Base-by-base conservation (phyloP, 2,888 invertebrate genomes). In the Thereva unica region DNA sequence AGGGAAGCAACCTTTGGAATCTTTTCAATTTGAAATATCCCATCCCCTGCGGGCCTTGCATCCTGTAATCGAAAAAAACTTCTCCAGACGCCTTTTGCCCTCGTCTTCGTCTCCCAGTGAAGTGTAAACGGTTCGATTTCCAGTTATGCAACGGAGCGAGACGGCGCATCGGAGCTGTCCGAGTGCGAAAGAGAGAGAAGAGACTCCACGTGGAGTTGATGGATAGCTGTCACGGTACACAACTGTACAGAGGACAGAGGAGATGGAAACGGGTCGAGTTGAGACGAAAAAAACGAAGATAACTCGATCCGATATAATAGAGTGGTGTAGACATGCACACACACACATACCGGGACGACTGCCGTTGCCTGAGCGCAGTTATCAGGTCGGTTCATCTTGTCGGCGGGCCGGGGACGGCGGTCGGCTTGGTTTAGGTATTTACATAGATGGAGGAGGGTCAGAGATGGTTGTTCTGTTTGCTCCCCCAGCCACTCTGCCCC, bases 281-380 rank as follows among this genome's bases (percentile, higher is more conserved):
- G 61, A 61, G 61, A 41, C 61, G 50, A 50, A 61, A 61, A 10
- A n/a, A 59, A 61, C 40, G 23, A 61, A 61, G 41, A 61, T 41
- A 61, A 61, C 50, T 50, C 61, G 61, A 61, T 50, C 61, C 61
- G 61, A 61, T 50, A 61, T 61, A 61, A 61, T 61, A 61, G 61
- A 61, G 61, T 61, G 61, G 61, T 61, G 50, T 61, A 61, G 61
- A 50, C 61, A 61, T 50, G 40, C 50, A 61, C 50, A 50, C 59
- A 56, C 34, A 54, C 42, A 50, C 54, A 9, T 40, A 38, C 53
- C 53, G 53, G 53, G 53, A 5, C n/a, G 53, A 53, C 10, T 10
- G 40, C 10, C 38, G 37, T 38, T 37, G 38, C 10, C 38, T 40
- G 53, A 40, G 40, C 38, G 53, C 38, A 53, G 53, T 59, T 57